phyloP scores from a whole-genome alignment of 2,113 vertebrate species.

The Hyperopisus bebe region DNA sequence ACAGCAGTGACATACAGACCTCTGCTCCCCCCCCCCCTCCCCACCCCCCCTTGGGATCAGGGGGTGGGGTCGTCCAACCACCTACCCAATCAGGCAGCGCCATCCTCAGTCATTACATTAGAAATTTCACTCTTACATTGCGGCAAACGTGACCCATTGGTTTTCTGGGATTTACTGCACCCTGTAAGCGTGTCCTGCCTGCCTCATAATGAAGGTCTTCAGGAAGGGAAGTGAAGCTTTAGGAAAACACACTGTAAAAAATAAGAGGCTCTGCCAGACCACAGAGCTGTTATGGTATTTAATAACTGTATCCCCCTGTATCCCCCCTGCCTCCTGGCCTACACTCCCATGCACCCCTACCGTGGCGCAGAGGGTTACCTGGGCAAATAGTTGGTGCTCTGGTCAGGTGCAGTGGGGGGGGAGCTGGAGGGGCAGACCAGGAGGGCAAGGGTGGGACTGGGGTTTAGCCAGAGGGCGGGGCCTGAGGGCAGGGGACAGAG shows the following conservation, averaged over 20 bases:
- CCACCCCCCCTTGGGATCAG: background rate
- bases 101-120: background rate
- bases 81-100: background rate
- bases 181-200: background rate
- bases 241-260: background rate
- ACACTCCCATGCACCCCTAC: background rate
- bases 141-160: background rate
- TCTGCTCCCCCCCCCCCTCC: background rate
- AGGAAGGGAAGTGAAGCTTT: background rate
- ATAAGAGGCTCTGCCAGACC: background rate
- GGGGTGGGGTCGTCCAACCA: background rate
- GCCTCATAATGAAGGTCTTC: background rate
- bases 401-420: background rate
- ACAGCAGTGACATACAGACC: background rate
- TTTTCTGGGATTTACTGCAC: background rate
- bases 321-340: background rate
- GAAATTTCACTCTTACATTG: background rate
- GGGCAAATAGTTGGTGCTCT: background rate
- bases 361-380: background rate
- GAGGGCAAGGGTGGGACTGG: background rate
- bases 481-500: background rate
- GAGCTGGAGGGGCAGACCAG: background rate
- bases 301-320: background rate
- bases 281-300: background rate
- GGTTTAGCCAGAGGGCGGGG: background rate